These are phyloP conservation scores for Melanophora roralis DNA, from an alignment of 2,888 invertebrate genomes.

Conservation along the genomic window DNA sequence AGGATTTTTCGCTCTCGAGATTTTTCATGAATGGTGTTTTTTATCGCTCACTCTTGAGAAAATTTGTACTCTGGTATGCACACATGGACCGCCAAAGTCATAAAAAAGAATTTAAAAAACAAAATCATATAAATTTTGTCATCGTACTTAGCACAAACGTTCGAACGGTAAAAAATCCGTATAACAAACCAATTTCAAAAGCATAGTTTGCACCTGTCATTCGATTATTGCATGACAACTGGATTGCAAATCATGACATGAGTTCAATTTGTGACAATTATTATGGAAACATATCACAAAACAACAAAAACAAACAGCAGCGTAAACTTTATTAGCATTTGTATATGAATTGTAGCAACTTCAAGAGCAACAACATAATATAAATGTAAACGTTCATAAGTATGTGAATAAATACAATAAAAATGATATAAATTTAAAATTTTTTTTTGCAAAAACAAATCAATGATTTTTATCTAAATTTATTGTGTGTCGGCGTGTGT, in stretches of 20 bases:
- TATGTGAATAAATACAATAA: constrained; percentile 42
- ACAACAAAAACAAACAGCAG: constrained; percentile 47
- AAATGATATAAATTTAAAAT: constrained; percentile 35
- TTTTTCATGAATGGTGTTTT: too few species aligned
- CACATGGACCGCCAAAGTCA: constrained; percentile 21
- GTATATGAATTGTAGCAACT: constrained; percentile 40
- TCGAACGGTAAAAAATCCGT: not conserved
- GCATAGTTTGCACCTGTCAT: constrained; percentile 60
- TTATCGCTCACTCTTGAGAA: too few species aligned
- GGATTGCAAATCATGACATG: constrained; percentile 72
- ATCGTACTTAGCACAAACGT: too few species aligned
- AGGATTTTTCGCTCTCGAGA: too few species aligned
- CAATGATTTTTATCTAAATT: constrained; percentile 57
- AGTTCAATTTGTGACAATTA: constrained; percentile 75
- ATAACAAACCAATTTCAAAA: constrained; percentile 47
- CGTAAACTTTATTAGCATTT: constrained; percentile 54
- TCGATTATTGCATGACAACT: constrained; percentile 63
- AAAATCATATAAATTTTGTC: not conserved
- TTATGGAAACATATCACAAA: constrained; percentile 73
- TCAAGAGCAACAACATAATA: constrained; percentile 13
- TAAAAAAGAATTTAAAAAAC: constrained; percentile 11
- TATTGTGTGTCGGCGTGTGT: constrained; percentile 45
- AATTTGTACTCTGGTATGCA: too few species aligned
- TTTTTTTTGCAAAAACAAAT: constrained; percentile 30
- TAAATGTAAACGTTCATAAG: not conserved